Conservation (phyloP, 2,888 invertebrate species). For the Oasisia sp. region DNA sequence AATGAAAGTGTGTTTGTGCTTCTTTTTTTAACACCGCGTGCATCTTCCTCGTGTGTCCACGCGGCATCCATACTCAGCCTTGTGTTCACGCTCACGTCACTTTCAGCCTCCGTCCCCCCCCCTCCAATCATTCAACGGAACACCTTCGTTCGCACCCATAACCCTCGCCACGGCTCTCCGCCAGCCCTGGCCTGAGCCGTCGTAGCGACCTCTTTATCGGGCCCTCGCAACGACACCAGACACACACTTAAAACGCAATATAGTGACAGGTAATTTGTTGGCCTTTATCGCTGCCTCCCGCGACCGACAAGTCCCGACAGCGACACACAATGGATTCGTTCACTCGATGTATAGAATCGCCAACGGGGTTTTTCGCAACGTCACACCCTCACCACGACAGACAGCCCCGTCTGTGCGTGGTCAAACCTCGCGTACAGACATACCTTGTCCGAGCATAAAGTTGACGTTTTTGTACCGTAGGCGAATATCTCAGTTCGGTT, state of each 20-base stretch:
- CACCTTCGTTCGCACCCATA: neutral
- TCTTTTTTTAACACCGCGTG: neutral
- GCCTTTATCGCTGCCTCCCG: neutral
- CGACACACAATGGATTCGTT: neutral
- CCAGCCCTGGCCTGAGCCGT: neutral
- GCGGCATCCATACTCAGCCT: neutral
- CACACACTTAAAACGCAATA: conserved; percentile 17
- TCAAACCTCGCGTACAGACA: neutral
- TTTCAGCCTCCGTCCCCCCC: neutral
- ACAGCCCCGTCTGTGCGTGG: neutral
- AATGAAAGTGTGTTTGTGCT: neutral
- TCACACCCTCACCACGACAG: neutral
- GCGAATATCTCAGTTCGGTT: neutral
- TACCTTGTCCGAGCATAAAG: neutral
- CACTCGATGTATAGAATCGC: neutral
- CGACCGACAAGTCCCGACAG: neutral
- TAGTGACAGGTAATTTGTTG: conserved; percentile 11
- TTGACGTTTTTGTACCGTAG: neutral
- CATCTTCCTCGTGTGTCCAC: neutral
- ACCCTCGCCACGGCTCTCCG: neutral
- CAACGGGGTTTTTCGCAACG: neutral
- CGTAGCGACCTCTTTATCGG: neutral
- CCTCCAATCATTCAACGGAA: neutral
- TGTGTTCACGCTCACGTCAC: neutral
- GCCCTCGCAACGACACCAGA: neutral